Conservation (phyloP, 2,113 vertebrate genomes). For the Cyprinus carpio region DNA sequence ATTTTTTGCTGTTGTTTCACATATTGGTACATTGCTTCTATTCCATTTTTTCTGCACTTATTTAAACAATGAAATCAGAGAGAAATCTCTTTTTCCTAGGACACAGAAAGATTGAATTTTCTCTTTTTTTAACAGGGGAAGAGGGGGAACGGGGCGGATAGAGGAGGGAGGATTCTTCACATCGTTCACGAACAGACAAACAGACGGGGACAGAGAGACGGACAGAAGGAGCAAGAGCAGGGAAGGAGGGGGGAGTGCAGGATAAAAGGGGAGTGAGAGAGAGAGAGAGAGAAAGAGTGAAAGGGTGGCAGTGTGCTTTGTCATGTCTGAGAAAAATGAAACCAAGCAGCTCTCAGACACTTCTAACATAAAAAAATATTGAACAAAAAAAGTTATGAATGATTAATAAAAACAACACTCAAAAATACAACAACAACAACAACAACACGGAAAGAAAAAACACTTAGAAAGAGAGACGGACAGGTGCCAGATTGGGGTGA, state of each 20-base stretch:
- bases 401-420: slow-evolving; percentile 64
- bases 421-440: slow-evolving; percentile 31
- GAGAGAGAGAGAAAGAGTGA: background rate
- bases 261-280: background rate
- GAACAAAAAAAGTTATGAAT: slow-evolving; percentile 40
- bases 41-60: slow-evolving; percentile 59
- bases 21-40: slow-evolving; percentile 64
- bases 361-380: slow-evolving; percentile 39
- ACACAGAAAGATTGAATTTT: slow-evolving; percentile 72
- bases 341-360: slow-evolving; percentile 66
- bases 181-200: slow-evolving; percentile 70
- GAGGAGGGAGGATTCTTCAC: slow-evolving; percentile 61
- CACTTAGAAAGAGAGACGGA: background rate
- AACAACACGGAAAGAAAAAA: background rate
- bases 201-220: slow-evolving; percentile 56
- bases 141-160: background rate
- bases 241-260: slow-evolving; percentile 19
- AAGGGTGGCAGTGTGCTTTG: slow-evolving; percentile 65
- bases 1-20: slow-evolving; percentile 66
- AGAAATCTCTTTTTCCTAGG: slow-evolving; percentile 78
- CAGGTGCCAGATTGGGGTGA: background rate
- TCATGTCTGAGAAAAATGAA: slow-evolving; percentile 57
- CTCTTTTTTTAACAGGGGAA: slow-evolving; percentile 51
- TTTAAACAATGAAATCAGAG: slow-evolving; percentile 73
- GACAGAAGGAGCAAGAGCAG: slow-evolving; percentile 25